Base-by-base conservation (phyloP, 2,888 invertebrate genomes). In the Synergus laeviventris region DNA sequence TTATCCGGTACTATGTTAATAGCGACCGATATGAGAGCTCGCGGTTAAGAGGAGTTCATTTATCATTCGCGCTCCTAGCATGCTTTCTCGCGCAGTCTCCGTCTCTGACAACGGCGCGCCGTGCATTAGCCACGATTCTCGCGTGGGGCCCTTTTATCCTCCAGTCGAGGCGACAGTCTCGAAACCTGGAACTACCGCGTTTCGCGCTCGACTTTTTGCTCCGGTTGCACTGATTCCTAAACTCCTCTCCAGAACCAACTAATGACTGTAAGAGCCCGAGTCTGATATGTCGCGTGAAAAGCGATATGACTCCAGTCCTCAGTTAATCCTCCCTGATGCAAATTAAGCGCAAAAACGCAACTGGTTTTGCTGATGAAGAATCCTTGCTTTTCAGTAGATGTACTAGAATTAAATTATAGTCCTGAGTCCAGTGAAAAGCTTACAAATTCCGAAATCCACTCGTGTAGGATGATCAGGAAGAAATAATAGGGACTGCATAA, bases 1-100 rank as follows among this genome's bases (percentile, higher is more conserved):
- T 89, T 89, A 89, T 88, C 89, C 89, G 87, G 87, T 86, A 86
- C 87, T 90, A 89, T 90, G 90, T 90, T 90, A 90, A 90, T 90
- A 89, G 89, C 88, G 84, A 83, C 83, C 89, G 89, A 90, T 89
- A 89, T 87, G 87, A 88, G 89, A 87, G 87, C 88, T 86, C 88
- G 87, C 87, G 87, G 86, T 86, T 87, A 86, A 87, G 86, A 88
- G 87, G 85, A 88, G 86, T 90, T 89, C 90, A 90, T 90, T 90
- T 89, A 90, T 91, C 90, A 90, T 88, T 82, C 80, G 80, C 79
- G 81, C 76, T 81, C 74, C 78, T 81, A 70, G 77, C 42, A 42
- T 18, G 56, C 54, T 70, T 54, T 61, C 75, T 79, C 80, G 76
- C 81, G 79, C 81, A 81, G 82, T 78, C 82, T 82, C 81, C 81